Conservation (phyloP, 2,888 invertebrate genomes). For the Xestoiulus laeticollis region DNA sequence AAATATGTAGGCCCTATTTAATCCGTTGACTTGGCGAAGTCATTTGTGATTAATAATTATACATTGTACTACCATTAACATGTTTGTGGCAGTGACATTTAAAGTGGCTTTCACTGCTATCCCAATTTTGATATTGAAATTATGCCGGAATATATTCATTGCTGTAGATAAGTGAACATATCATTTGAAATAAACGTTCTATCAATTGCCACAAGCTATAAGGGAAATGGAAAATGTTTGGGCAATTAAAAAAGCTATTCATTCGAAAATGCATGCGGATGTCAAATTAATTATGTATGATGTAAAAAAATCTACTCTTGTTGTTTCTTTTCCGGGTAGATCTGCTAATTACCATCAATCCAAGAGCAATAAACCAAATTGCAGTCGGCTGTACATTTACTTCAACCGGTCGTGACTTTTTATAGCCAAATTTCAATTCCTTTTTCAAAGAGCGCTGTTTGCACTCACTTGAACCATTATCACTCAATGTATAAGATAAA, state of each 20-base stretch:
- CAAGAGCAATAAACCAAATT: slow-evolving; percentile 21
- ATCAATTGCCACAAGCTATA: background rate
- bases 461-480: background rate
- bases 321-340: slow-evolving; percentile 28
- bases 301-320: background rate
- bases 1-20: too few species aligned
- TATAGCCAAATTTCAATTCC: background rate
- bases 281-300: slow-evolving; percentile 33
- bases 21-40: too few species aligned
- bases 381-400: slow-evolving; percentile 1
- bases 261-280: background rate
- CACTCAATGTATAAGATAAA: background rate
- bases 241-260: background rate
- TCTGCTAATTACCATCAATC: slow-evolving; percentile 5
- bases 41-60: too few species aligned
- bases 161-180: background rate
- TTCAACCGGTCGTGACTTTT: background rate
- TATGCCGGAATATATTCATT: too few species aligned
- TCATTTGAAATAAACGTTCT: background rate
- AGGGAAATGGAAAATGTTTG: background rate
- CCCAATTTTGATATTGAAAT: too few species aligned
- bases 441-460: background rate
- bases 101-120: too few species aligned
- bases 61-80: too few species aligned
- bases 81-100: too few species aligned